Evolutionary conservation across 1,140 invertebrate genomes (phyloP), one percentile per base, ranked within the genome.

Genomic region (Drosophila pruinosa): DNA sequence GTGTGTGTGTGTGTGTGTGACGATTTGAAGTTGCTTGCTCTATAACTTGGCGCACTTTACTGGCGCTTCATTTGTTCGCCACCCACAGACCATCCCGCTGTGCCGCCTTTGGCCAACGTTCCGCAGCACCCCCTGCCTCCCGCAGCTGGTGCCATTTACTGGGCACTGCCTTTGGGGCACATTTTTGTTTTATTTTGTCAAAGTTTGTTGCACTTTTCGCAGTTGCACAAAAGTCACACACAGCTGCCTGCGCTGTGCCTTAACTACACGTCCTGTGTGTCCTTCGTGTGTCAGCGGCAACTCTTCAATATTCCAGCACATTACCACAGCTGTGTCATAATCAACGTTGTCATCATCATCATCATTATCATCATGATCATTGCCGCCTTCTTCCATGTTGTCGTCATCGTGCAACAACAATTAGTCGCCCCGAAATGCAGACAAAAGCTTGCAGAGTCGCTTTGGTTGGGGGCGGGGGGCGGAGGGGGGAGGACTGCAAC

Each of bases 201-300:
- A 88, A 86, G 82, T 86, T 86, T 88, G 82, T 86, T 88, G 81
- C 81, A 81, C 81, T 86, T 81, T 81, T 86, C 61, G 65, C 72
- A 64, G 68, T 75, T 68, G 57, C 50, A 31, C 39, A 43, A 59
- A 53, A 70, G 58, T 56, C 50, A 36, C 21, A 68, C 14, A 22
- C 19, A 41, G n/a, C n/a, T n/a, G n/a, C n/a, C n/a, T n/a, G n/a
- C n/a, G n/a, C n/a, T n/a, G n/a, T n/a, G n/a, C n/a, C n/a, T n/a
- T n/a, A n/a, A n/a, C n/a, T n/a, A n/a, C n/a, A n/a, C n/a, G 57
- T 34, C 31, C 36, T 15, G 21, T 12, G 34, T 0, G 12, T 52
- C 19, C 31, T 24, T 45, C 68, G 63, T 63, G 77, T 69, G 28
- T 28, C 57, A 43, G 19, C 41, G 21, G 7, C 17, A 41, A 19